These are phyloP conservation scores for Onychostruthus taczanowskii DNA, from an alignment of 2,113 vertebrate species.

Conservation along the genomic window DNA sequence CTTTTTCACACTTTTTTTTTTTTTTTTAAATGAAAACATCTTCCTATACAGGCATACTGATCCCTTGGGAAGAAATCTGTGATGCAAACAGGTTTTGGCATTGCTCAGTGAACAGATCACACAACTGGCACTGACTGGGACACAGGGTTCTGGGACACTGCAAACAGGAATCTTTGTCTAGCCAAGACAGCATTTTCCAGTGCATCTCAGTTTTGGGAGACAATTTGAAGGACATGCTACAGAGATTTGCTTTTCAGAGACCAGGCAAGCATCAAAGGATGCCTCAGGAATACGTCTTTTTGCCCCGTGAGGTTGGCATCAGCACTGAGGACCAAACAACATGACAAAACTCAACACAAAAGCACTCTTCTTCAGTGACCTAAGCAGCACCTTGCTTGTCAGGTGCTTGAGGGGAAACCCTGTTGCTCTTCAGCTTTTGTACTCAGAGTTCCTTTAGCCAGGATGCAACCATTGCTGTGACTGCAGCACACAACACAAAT, in stretches of 20 bases:
- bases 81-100: background rate
- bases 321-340: background rate
- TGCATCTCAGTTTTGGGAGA: background rate
- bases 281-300: background rate
- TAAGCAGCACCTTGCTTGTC: background rate
- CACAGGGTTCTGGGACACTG: background rate
- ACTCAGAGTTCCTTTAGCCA: background rate
- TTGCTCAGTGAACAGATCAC: background rate
- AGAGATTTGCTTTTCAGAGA: background rate
- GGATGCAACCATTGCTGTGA: background rate
- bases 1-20: background rate
- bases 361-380: background rate
- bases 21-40: background rate
- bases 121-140: background rate
- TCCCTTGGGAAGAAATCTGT: background rate
- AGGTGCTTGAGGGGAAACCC: background rate
- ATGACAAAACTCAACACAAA: background rate
- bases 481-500: background rate
- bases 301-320: rapidly evolving
- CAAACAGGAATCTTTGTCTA: background rate
- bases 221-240: background rate
- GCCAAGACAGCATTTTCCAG: background rate
- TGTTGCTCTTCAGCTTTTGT: background rate
- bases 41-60: background rate
- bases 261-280: background rate